Conservation (phyloP, 1,140 invertebrate species). For the Anoplophora glabripennis region DNA sequence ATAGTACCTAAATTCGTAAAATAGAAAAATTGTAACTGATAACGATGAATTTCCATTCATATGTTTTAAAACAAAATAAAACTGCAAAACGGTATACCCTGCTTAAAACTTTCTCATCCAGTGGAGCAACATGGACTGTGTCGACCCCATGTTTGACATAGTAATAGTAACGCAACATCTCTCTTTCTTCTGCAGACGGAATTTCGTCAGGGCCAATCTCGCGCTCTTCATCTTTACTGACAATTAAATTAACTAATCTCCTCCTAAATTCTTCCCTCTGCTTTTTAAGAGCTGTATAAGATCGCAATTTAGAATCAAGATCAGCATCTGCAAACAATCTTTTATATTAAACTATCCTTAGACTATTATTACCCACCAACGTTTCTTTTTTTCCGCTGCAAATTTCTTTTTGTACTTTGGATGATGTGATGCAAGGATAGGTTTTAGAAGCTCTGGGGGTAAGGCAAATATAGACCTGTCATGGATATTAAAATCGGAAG, state of each 20-base stretch:
- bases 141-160: constrained; percentile 87
- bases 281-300: constrained; percentile 66
- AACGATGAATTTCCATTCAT: neutral
- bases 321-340: constrained; percentile 26
- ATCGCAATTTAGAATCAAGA: constrained; percentile 52
- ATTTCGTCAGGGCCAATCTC: constrained; percentile 48
- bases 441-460: constrained; percentile 54
- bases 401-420: constrained; percentile 43
- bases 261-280: constrained; percentile 79
- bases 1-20: constrained; percentile 46
- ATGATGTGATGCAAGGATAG: constrained; percentile 42
- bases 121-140: constrained; percentile 78
- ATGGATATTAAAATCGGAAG: constrained; percentile 54
- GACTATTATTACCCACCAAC: constrained; percentile 15
- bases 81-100: constrained; percentile 46
- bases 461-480: constrained; percentile 54
- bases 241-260: constrained; percentile 66
- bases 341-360: neutral
- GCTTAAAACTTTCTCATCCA: constrained; percentile 62
- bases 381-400: constrained; percentile 37
- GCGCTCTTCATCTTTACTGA: constrained; percentile 46
- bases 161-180: constrained; percentile 81
- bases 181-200: constrained; percentile 62
- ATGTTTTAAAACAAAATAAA: neutral
- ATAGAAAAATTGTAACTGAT: constrained; percentile 1